Evolutionary conservation across 2,888 invertebrate genomes (phyloP).

Genomic region (Macrophya alboannulata): DNA sequence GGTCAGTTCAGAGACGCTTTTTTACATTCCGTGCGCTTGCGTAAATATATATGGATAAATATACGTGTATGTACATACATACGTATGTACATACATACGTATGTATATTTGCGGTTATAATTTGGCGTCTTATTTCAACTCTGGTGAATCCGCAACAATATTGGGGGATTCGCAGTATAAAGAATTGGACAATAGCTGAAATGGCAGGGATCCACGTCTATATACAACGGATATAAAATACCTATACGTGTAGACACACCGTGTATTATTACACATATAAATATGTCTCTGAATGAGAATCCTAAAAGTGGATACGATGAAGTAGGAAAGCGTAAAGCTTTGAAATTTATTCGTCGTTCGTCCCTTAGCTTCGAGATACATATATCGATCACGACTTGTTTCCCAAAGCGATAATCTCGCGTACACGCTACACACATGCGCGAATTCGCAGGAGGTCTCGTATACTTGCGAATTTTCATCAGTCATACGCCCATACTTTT

Average conservation of each 20-base stretch:
- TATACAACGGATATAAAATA: neutral
- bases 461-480: slow-evolving; percentile 12
- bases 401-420: neutral
- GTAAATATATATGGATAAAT: neutral
- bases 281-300: neutral
- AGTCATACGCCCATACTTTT: neutral
- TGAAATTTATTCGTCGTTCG: slow-evolving; percentile 32
- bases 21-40: neutral
- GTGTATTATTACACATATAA: slow-evolving; percentile 15
- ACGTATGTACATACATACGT: too few species aligned
- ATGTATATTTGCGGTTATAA: neutral
- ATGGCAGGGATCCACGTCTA: neutral
- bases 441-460: neutral
- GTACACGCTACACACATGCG: neutral
- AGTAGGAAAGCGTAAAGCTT: neutral
- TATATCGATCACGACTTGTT: slow-evolving; percentile 34
- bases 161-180: slow-evolving; percentile 1
- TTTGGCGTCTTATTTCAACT: neutral
- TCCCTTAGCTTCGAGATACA: slow-evolving; percentile 20
- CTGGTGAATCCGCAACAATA: slow-evolving; percentile 9
- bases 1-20: neutral
- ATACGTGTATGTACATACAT: neutral
- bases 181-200: neutral
- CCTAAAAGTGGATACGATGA: slow-evolving; percentile 4
- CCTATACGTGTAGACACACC: neutral